Conservation (phyloP, 2,113 vertebrate species). For the Grammomys dolichurus region DNA sequence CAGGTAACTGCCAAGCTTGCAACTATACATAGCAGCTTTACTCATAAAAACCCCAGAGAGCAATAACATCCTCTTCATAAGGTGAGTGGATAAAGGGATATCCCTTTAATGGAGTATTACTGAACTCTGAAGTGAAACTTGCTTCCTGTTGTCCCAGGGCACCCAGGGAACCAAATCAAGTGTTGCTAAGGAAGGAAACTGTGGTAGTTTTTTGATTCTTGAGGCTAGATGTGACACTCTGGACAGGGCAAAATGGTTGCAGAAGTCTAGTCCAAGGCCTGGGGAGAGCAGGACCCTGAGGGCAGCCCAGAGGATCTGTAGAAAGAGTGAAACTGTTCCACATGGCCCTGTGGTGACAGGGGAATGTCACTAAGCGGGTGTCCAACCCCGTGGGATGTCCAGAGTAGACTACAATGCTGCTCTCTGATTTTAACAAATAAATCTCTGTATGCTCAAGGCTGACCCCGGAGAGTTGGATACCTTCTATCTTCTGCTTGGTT, state of each 20-base stretch:
- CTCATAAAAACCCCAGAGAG: not conserved
- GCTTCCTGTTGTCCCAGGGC: not conserved
- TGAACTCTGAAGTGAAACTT: not conserved
- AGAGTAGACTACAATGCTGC: too few relatives aligned
- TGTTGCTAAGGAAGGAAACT: not conserved
- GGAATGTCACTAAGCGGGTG: accelerated
- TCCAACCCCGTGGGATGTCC: not conserved
- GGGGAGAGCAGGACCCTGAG: not conserved
- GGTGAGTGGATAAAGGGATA: not conserved
- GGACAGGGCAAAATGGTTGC: not conserved
- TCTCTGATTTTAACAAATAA: not conserved
- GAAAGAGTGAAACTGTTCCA: not conserved
- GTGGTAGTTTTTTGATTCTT: not conserved
- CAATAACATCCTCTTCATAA: not conserved
- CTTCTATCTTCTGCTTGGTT: not conserved
- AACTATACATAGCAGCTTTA: not conserved
- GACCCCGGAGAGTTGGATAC: not conserved
- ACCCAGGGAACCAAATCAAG: not conserved
- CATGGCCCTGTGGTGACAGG: not conserved
- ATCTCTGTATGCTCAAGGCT: not conserved
- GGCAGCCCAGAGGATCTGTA: not conserved
- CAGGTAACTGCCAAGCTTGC: not conserved
- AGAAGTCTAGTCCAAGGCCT: not conserved
- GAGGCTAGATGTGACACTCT: not conserved
- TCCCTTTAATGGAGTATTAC: not conserved